Conservation (phyloP, 2,888 invertebrate genomes). For the Ennomos erosarius region DNA sequence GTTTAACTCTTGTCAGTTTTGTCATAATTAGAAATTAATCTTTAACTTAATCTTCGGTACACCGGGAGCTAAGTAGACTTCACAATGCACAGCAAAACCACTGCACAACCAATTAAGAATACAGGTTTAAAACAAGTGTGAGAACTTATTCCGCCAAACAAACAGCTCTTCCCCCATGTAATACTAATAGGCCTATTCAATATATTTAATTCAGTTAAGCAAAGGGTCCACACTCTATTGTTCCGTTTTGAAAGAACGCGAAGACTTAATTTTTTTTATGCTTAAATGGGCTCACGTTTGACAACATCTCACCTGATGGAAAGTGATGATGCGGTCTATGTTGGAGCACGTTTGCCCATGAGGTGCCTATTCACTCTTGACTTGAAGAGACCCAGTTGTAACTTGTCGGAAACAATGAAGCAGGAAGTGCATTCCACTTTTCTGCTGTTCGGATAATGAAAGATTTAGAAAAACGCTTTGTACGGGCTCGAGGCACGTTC, state of each 20-base stretch:
- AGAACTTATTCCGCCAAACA: constrained; percentile 48
- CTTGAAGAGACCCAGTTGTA: no score
- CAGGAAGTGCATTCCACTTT: no score
- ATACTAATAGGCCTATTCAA: constrained; percentile 69
- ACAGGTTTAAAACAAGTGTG: constrained; percentile 54
- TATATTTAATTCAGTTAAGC: constrained; percentile 54
- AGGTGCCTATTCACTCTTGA: no score
- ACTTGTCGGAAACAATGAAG: no score
- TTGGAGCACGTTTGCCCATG: no score
- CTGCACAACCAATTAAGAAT: constrained; percentile 32
- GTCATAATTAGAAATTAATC: constrained; percentile 25
- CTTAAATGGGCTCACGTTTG: no score
- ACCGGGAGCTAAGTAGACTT: constrained; percentile 15
- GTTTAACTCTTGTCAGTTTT: constrained; percentile 11
- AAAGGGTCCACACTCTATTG: constrained; percentile 47
- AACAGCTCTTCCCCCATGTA: constrained; percentile 41
- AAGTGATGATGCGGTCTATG: no score
- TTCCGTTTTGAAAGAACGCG: constrained; percentile 43
- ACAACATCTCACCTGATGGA: no score
- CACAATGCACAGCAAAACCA: constrained; percentile 21
- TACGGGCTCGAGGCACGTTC: no score
- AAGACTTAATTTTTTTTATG: no score
- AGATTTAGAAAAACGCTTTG: no score
- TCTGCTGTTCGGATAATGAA: no score
- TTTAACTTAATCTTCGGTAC: constrained; percentile 18